Evolutionary conservation across 2,113 vertebrate species (phyloP).

Genomic region (Paralichthys olivaceus): DNA sequence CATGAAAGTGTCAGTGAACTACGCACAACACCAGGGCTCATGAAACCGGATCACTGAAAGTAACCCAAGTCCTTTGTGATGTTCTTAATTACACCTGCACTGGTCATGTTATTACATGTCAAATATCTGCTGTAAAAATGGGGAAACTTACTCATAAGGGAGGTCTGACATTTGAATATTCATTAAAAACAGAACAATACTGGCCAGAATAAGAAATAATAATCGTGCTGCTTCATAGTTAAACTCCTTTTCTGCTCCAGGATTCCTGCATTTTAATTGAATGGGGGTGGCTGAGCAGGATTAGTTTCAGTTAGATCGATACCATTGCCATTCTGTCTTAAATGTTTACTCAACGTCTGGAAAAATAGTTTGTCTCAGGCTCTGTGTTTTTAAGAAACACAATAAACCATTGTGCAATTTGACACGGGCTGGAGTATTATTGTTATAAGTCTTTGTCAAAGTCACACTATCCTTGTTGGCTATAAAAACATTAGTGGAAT

Average conservation of each 20-base stretch:
- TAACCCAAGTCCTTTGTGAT: constrained; percentile 4
- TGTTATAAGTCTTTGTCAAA: neutral
- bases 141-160: neutral
- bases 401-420: constrained; percentile 1
- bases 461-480: constrained; percentile 11
- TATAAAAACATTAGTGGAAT: constrained; percentile 2
- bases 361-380: neutral
- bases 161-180: neutral
- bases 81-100: neutral
- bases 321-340: neutral
- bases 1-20: neutral
- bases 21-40: neutral
- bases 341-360: constrained; percentile 19
- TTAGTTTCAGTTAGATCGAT: neutral
- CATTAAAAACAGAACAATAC: neutral
- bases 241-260: too few relatives aligned
- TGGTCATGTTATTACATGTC: neutral
- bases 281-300: neutral
- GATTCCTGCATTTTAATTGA: too few relatives aligned
- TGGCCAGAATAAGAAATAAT: neutral
- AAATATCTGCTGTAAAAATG: neutral
- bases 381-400: neutral
- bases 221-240: neutral
- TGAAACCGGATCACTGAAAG: neutral
- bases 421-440: neutral